These are phyloP conservation scores for Bos indicus DNA, from an alignment of 2,113 vertebrate species.

Conservation along the genomic window DNA sequence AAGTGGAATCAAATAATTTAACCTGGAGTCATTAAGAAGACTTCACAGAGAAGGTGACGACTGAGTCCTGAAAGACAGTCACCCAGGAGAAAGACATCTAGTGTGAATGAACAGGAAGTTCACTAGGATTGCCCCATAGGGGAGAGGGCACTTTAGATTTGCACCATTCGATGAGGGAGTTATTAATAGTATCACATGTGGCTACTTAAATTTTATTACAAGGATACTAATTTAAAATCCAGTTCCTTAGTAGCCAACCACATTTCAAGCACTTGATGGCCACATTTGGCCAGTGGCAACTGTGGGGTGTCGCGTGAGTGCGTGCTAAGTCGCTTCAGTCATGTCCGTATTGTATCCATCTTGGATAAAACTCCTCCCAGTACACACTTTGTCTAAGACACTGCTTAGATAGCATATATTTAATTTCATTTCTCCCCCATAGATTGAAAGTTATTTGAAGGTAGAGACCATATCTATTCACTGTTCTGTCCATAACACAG, in stretches of 20 bases:
- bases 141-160: not conserved
- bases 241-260: not conserved
- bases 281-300: not conserved
- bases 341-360: not conserved
- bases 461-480: too few species aligned
- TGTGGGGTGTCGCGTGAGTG: not conserved
- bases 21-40: not conserved
- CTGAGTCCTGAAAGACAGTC: not conserved
- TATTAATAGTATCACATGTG: not conserved
- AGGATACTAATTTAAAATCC: not conserved
- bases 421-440: not conserved
- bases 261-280: not conserved
- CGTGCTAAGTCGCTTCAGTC: rapidly evolving
- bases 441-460: not conserved
- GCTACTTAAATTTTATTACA: not conserved
- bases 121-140: not conserved
- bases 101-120: not conserved
- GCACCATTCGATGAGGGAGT: rapidly evolving
- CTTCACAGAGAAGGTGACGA: not conserved
- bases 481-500: not conserved
- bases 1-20: not conserved
- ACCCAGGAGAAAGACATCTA: not conserved
- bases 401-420: not conserved
- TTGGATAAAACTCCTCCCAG: not conserved
- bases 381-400: not conserved